Conservation (phyloP, 2,888 invertebrate species). For the Apotomis betuletana region DNA sequence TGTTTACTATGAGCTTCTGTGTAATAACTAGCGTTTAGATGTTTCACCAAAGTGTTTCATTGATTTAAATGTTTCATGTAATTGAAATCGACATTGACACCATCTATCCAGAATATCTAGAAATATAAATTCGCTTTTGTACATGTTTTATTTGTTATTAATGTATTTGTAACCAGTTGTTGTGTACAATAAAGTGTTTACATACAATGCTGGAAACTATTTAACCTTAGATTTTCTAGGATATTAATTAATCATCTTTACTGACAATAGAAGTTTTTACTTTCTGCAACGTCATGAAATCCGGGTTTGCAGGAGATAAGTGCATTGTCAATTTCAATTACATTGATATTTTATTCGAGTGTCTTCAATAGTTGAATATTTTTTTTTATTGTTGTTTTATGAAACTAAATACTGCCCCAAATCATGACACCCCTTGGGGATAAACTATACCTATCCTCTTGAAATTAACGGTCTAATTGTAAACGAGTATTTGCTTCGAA, state of each 20-base stretch:
- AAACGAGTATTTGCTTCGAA: constrained; percentile 29
- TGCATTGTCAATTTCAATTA: constrained; percentile 6
- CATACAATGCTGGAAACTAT: too few species aligned
- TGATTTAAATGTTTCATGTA: constrained; percentile 1
- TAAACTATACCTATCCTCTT: constrained; percentile 5
- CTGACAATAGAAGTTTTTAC: too few species aligned
- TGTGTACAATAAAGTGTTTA: too few species aligned
- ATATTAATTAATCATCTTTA: too few species aligned
- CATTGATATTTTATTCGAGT: background rate
- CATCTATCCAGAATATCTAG: background rate
- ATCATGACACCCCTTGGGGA: background rate
- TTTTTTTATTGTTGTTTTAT: background rate
- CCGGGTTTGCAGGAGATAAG: background rate
- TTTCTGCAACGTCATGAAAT: too few species aligned
- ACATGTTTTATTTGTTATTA: too few species aligned
- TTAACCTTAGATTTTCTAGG: too few species aligned
- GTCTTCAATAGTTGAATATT: constrained; percentile 4
- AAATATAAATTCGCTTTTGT: too few species aligned
- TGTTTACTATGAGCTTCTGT: constrained; percentile 45
- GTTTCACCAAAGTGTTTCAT: constrained; percentile 18
- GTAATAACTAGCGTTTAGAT: constrained; percentile 33
- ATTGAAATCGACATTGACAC: constrained; percentile 12
- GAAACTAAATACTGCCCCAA: constrained; percentile 7
- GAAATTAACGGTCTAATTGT: constrained; percentile 11
- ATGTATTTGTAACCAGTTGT: too few species aligned